Conservation (phyloP, 2,797 vertebrate genomes). For the Coccyzus lansbergi region DNA sequence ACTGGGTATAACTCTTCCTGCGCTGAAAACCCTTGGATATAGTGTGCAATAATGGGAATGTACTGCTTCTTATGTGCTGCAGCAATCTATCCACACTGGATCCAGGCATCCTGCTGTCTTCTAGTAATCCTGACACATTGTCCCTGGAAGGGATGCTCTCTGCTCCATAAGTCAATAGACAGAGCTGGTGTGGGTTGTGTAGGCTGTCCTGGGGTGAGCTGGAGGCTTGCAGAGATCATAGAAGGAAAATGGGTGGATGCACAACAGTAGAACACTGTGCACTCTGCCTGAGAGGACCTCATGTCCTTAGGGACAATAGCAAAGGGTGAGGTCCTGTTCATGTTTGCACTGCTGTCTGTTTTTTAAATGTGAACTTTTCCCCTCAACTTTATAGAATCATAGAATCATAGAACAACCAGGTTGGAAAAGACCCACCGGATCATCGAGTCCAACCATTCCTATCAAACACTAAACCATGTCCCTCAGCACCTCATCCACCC, state of each 20-base stretch:
- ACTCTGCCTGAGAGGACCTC: not conserved
- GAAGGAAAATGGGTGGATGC: not conserved
- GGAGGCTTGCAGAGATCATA: not conserved
- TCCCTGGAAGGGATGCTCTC: not conserved
- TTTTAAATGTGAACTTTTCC: not conserved
- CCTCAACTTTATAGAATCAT: no score
- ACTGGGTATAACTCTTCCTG: not conserved
- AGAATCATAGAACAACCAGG: no score
- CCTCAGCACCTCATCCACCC: no score
- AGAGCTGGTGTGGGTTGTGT: not conserved
- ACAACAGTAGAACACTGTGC: fast-evolving
- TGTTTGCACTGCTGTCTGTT: not conserved
- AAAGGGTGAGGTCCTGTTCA: not conserved
- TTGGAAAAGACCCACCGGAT: no score
- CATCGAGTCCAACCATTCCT: no score
- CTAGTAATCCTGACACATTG: not conserved
- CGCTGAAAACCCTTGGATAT: not conserved
- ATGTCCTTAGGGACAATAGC: not conserved
- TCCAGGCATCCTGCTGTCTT: not conserved
- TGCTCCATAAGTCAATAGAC: not conserved
- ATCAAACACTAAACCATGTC: no score
- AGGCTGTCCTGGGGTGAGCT: not conserved
- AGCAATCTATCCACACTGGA: not conserved
- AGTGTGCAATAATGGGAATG: not conserved
- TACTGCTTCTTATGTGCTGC: not conserved